phyloP scores from a whole-genome alignment of 2,797 vertebrate genomes.

The Acomys russatus region DNA sequence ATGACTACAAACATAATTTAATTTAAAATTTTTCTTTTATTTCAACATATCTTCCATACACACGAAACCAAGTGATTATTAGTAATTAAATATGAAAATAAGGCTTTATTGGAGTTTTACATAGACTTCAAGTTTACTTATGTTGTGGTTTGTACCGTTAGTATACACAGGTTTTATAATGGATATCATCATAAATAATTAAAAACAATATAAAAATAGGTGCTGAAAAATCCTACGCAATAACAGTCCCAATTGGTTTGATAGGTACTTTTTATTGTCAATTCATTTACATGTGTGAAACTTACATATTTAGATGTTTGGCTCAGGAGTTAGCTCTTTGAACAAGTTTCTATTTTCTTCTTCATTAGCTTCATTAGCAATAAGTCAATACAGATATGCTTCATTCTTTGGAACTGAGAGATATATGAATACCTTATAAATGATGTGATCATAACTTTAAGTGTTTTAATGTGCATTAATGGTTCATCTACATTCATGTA shows the following conservation, averaged over 20 bases:
- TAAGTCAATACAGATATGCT: background rate
- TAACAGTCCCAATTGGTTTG: background rate
- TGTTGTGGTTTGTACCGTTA: constrained; percentile 21
- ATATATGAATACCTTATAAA: constrained; percentile 39
- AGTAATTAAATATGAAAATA: background rate
- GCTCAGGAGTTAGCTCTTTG: background rate
- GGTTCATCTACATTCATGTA: background rate
- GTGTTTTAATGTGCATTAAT: background rate
- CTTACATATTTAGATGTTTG: constrained; percentile 20
- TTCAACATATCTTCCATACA: background rate
- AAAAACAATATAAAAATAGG: constrained; percentile 32
- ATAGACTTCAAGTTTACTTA: constrained; percentile 26
- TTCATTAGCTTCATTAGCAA: constrained; percentile 5
- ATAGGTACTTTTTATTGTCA: background rate
- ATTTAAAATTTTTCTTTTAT: background rate
- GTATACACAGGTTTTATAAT: background rate
- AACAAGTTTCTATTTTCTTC: constrained; percentile 42
- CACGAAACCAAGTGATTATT: background rate
- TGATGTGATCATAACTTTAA: background rate
- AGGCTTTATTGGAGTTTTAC: constrained; percentile 9
- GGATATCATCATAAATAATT: background rate
- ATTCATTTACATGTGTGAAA: constrained; percentile 23
- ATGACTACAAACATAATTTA: background rate
- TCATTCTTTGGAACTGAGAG: constrained; percentile 47
- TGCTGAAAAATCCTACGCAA: background rate